Evolutionary conservation across 2,888 invertebrate genomes (phyloP), one percentile per base, ranked within the genome.

Genomic region (Acrocyrtus sp.): DNA sequence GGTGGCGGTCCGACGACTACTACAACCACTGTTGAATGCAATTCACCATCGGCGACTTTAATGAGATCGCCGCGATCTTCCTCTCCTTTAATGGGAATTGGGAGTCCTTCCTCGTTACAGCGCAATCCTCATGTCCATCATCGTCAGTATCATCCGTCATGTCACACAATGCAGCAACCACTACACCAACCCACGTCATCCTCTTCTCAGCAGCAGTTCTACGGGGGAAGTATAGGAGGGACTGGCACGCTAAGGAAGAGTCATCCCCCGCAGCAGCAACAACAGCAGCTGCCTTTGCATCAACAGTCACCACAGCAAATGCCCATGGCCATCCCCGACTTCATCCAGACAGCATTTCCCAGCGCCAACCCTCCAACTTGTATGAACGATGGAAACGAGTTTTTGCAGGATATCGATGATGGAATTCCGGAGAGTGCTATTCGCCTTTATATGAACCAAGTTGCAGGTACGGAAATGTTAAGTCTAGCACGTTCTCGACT

Each of bases 391-490:
- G 63, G 54, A 19, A 53, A 51, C 22, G 70, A 70, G 50, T 66
- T 43, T 47, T 21, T 66, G 41, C 61, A 58, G 34, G 72, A 67
- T 22, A 63, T 72, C 22, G 62, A 72, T 43, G 67, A 24, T 24
- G 66, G 63, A 41, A 67, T 67, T 39, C 70, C 70, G 24, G 75
- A 65, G 66, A 66, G 75, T 70, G 60, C 79, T n/a, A 80, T 81
- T 54, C 76, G 79, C 19, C 76, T 81, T 21, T 81, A 78, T 65
- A 76, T 81, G 78, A 81, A 81, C 72, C 81, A 81, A 69, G 77
- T 72, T 45, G 77, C 78, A 76, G 80, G 80, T 80, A 67, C 63
- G 48, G 19, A n/a, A n/a, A n/a, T n/a, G n/a, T n/a, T n/a, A n/a
- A n/a, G n/a, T n/a, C n/a, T n/a, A n/a, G n/a, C 10, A 17, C 21